Base-by-base conservation (phyloP, 1,140 invertebrate genomes). In the Rhyzopertha dominica region DNA sequence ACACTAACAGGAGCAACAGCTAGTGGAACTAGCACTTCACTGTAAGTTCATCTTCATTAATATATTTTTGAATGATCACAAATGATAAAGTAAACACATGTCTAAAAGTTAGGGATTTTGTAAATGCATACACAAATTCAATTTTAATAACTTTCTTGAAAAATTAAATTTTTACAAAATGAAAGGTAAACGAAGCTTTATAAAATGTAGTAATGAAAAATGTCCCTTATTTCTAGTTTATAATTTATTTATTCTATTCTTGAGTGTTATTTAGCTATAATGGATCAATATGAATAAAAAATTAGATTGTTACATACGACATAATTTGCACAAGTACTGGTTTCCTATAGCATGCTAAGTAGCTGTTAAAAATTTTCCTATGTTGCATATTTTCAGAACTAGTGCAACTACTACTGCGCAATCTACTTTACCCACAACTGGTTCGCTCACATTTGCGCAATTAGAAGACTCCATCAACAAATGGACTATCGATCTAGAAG, bases 401-500 rank as follows among this genome's bases (percentile, higher is more conserved):
- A 43, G 48, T 44, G 18, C 35, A 14, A 44, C 47, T 28, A 53
- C 58, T 51, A 41, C 43, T 68, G 73, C 56, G 55, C 76, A 58
- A 54, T 61, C 71, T 56, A 69, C 47, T 49, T 35, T 68, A 66
- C 3, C 71, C 54, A 52, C 75, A 60, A 56, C 69, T 51, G 56
- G 65, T 59, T 49, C 76, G 5, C 81, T 96, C 58, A 91, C 81
- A 12, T 97, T 93, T 61, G 79, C 82, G 16, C 88, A 95, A 61
- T 65, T 97, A 14, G 91, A 97, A 68, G 93, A 97, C 58, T 78
- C 80, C 1, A 92, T 96, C 31, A 97, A 96, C 63, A 96, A 97
- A 67, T 98, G 93, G 92, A 93, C 87, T 0, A 62, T 89, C 10
- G 92, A 96, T 59, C 69, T 97, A 9, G 89, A 95, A 58, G 90